Conservation (phyloP, 1,140 invertebrate species). For the Patella vulgata region DNA sequence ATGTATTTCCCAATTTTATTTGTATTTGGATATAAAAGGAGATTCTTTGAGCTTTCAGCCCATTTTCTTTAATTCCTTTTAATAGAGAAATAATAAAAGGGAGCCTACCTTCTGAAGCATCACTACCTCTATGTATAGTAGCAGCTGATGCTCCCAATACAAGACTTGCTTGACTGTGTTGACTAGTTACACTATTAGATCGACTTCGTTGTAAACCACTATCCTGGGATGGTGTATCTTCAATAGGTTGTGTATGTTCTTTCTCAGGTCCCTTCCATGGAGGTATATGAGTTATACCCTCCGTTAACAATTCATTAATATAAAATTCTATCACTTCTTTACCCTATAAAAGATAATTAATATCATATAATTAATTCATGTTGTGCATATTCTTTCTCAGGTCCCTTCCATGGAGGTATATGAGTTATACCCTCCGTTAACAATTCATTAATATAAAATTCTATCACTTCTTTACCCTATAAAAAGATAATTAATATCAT, state of each 20-base stretch:
- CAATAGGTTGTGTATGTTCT: not conserved
- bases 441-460: slow-evolving; percentile 87
- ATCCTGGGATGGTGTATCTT: slow-evolving; percentile 52
- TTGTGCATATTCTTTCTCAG: too few species aligned
- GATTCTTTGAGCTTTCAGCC: too few species aligned
- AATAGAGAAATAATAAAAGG: too few species aligned
- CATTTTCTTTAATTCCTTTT: too few species aligned
- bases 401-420: slow-evolving; percentile 67
- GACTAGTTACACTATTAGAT: slow-evolving; percentile 48
- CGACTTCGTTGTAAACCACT: slow-evolving; percentile 51
- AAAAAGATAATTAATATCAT: too few species aligned
- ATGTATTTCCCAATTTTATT: too few species aligned
- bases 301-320: slow-evolving; percentile 81
- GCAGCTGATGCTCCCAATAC: slow-evolving; percentile 59
- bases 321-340: slow-evolving; percentile 97
- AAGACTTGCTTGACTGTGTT: slow-evolving; percentile 51
- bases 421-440: slow-evolving; percentile 82
- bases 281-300: slow-evolving; percentile 79
- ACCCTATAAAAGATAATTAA: slow-evolving; percentile 72
- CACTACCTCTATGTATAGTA: slow-evolving; percentile 29
- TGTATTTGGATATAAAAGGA: too few species aligned
- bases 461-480: slow-evolving; percentile 96
- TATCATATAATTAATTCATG: too few species aligned
- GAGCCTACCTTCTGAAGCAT: too few species aligned
- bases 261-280: slow-evolving; percentile 55